Conservation (phyloP, 92 coral and sea anemone genomes). For the Palythoa caribaeorum region DNA sequence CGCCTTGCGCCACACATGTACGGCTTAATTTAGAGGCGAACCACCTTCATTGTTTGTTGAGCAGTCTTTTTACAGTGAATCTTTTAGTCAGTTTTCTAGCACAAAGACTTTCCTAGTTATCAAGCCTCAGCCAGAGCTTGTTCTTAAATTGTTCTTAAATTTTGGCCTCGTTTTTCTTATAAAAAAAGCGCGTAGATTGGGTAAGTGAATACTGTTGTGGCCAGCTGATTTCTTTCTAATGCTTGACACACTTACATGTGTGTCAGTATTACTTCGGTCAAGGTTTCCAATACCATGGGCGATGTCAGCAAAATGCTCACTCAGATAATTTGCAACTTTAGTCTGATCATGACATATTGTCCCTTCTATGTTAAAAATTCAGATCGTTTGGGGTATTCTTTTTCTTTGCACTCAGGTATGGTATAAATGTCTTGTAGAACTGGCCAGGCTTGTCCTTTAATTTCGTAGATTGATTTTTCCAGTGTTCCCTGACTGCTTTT, state of each 20-base stretch:
- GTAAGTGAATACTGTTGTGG: not conserved
- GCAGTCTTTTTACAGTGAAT: no score
- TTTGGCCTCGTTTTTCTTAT: no score
- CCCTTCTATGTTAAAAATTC: slow-evolving; percentile 54
- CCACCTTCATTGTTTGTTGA: no score
- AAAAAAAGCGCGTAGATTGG: no score
- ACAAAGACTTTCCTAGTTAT: no score
- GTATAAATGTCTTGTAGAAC: slow-evolving; percentile 62
- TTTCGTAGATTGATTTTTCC: no score
- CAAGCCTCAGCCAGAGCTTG: no score
- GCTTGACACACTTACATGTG: slow-evolving; percentile 9
- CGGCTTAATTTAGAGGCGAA: no score
- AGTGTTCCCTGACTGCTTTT: no score
- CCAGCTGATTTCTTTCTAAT: slow-evolving; percentile 3
- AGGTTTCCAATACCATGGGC: slow-evolving; percentile 41
- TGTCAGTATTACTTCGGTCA: slow-evolving; percentile 11
- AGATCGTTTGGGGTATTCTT: not conserved
- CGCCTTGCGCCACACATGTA: no score
- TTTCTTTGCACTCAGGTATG: slow-evolving; percentile 33
- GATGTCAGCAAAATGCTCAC: slow-evolving; percentile 54
- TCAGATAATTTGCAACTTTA: slow-evolving; percentile 47
- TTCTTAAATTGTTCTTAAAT: no score
- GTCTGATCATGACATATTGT: slow-evolving; percentile 43
- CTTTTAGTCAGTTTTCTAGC: no score
- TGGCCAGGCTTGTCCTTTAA: slow-evolving; percentile 33